These are phyloP conservation scores for Mantis religiosa DNA, from an alignment of 2,888 invertebrate genomes.

Conservation along the genomic window DNA sequence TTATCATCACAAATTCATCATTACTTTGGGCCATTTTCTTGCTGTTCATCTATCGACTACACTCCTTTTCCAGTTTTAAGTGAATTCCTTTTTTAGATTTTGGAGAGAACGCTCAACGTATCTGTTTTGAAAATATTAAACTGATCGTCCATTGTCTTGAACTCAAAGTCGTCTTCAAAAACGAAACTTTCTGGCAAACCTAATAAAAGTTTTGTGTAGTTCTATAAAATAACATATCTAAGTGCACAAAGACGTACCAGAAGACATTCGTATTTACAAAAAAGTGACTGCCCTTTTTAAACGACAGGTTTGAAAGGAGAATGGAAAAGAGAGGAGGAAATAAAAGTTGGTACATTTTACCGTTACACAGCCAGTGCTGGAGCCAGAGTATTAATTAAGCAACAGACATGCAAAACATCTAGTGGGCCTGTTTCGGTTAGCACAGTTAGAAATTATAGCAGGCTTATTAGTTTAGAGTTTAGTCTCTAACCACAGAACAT, in stretches of 20 bases:
- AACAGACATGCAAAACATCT: background rate
- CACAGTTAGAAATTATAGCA: background rate
- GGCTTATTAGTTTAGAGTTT: background rate
- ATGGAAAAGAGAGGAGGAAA: background rate
- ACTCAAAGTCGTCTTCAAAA: too few species aligned
- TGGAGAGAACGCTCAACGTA: too few species aligned
- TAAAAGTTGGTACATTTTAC: background rate
- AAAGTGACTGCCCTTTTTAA: background rate
- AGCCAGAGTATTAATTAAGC: background rate
- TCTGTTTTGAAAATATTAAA: too few species aligned
- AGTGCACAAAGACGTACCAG: background rate
- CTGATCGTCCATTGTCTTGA: too few species aligned
- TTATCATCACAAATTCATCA: too few species aligned
- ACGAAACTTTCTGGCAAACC: too few species aligned
- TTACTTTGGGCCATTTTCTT: too few species aligned
- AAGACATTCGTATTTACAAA: background rate
- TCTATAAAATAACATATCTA: background rate
- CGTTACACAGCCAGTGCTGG: background rate
- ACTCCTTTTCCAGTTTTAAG: too few species aligned
- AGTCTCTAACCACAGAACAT: background rate
- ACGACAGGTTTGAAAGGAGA: background rate
- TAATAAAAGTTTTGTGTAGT: background rate
- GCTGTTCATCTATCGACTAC: too few species aligned
- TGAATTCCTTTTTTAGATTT: too few species aligned
- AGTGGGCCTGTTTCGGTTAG: background rate